Base-by-base conservation (phyloP, 2,113 vertebrate genomes). In the Boulengeromyrus knoepffleri region DNA sequence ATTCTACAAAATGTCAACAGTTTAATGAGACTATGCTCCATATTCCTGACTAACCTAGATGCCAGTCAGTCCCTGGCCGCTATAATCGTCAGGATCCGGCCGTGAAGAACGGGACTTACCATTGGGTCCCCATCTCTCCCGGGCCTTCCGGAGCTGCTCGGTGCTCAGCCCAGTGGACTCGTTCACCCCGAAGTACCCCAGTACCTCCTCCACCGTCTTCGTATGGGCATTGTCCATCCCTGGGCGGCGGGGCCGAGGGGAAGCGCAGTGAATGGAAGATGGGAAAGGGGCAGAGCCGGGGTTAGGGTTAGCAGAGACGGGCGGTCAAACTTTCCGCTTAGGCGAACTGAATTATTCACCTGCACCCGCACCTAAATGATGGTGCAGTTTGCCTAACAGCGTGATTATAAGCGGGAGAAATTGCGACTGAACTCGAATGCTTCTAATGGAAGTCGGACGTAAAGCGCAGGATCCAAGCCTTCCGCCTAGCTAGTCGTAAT, bases 161-260 rank as follows among this genome's bases (percentile, higher is more conserved):
- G 93, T 94, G 94, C 96, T 96, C 91, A 96, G 92, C 52, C 96
- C 96, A 31, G 96, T 97, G 1, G 95, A 95, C 92, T 96, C 96
- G 45, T 97, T 96, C 13, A 97, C 96, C 19, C 89, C 56, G 85
- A 96, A 97, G 92, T 92, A 94, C 52, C 93, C 93, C 92, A 96
- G 39, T 92, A 95, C 96, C 93, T 97, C 96, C 94, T 96, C 96
- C 92, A 96, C 96, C 27, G 96, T 96, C 93, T 96, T 96, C 1
- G 96, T 96, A 89, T 97, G 96, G 91, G 95, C 95, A 92, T 96
- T 96, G 93, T 97, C 96, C 96, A 96, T 97, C 92, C 91, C 96
- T 96, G 21, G 19, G 49, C 17, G 56, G 36, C 46, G 36, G 31
- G n/a, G 19, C 21, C 84, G 58, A 27, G 24, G 21, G 24, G 21